These are phyloP conservation scores for Nebria brevicollis DNA, from an alignment of 2,888 invertebrate genomes.

Conservation along the genomic window DNA sequence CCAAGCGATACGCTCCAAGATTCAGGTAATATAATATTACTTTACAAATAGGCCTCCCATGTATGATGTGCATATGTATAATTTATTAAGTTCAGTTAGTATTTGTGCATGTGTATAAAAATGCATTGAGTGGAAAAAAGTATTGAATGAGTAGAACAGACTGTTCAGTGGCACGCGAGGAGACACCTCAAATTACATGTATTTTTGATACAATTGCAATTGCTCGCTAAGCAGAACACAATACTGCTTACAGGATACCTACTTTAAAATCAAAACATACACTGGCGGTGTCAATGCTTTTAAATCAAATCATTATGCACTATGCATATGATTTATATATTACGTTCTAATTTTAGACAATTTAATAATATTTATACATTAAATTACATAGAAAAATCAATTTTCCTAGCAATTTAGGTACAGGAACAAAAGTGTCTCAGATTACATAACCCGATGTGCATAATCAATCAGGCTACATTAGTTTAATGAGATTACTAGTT, in stretches of 20 bases:
- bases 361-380: not conserved
- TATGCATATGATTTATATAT: not conserved
- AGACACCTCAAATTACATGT: constrained; percentile 45
- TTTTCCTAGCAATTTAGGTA: constrained; percentile 20
- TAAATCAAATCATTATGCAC: not conserved
- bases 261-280: not conserved
- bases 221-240: no score
- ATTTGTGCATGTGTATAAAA: not conserved
- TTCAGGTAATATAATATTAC: constrained; percentile 35
- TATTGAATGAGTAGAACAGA: constrained; percentile 22
- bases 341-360: not conserved
- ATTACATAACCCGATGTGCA: constrained; percentile 30
- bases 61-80: not conserved
- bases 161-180: constrained; percentile 27
- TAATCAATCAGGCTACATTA: constrained; percentile 41
- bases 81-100: constrained; percentile 35
- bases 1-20: constrained; percentile 15
- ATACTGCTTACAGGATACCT: no score
- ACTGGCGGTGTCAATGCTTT: not conserved
- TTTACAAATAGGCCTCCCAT: constrained; percentile 35
- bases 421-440: constrained; percentile 34
- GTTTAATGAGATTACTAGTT: constrained; percentile 37
- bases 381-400: not conserved
- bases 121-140: constrained; percentile 37
- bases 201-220: constrained; percentile 7